Base-by-base conservation (phyloP, 2,888 invertebrate species). In the Heteromurus nitidus region DNA sequence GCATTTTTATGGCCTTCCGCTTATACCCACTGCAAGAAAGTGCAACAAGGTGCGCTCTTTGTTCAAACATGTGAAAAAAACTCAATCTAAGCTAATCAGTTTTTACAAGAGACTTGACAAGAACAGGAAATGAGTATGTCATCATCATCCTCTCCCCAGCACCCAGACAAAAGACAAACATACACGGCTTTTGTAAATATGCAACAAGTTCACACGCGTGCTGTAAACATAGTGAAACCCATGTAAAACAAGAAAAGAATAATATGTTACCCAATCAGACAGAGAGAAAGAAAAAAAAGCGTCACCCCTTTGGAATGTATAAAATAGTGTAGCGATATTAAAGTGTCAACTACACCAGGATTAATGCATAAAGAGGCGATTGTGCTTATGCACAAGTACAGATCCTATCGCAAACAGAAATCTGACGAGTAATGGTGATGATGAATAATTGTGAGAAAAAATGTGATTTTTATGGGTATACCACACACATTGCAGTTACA, bases 201-300 rank as follows among this genome's bases (percentile, higher is more conserved):
- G 58, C 42, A 73, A 50, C 73, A 73, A 44, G 64, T 74, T 74
- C 74, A 74, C 74, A 74, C 74, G 65, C 31, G 36, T 42, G 11
- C 42, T 24, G 3, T 55, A 24, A 3, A 50, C 24, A 9, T 24
- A 24, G 55, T 55, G n/a, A 55, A 7, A 50, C 11, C 50, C 24
- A 24, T 24, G 24, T 22, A 16, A 7, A 55, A 55, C 9, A 47
- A n/a, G n/a, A n/a, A 55, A 50, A 3, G 22, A 20, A 9, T 55
- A 50, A 22, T 55, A 24, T 55, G 5, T 50, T 50, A 18, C 50
- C 3, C n/a, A 9, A 55, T 9, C 22, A 55, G 3, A 3, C 24
- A 18, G 9, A 5, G 2, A 55, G 24, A 20, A 55, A 24, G 24
- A 7, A 24, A 5, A 55, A 22, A 50, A 13, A 13, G n/a, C 50